A percentile compares a stretch with the other conserved stretches of the same genome.
These are phyloP conservation scores for Apteryx mantelli DNA, from an alignment of 2,113 vertebrate species.

Conservation along the genomic window DNA sequence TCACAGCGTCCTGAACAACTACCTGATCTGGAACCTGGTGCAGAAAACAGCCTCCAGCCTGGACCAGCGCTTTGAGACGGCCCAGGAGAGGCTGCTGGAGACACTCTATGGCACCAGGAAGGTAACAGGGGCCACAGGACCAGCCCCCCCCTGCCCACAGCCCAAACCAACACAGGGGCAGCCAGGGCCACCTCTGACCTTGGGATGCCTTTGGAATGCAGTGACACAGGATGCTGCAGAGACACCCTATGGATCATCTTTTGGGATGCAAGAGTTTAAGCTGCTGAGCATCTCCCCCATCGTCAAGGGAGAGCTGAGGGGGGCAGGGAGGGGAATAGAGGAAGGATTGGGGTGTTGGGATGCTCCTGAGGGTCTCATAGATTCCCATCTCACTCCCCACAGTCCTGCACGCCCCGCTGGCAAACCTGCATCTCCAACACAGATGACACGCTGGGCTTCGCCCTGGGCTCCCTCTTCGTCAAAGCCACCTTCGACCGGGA, in stretches of 20 bases:
- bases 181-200: neutral
- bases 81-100: slow-evolving; percentile 93
- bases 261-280: neutral
- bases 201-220: neutral
- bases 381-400: neutral
- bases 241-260: neutral
- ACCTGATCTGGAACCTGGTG: slow-evolving; percentile 97
- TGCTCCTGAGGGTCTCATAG: neutral
- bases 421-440: slow-evolving; percentile 98
- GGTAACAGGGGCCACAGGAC: slow-evolving; percentile 57
- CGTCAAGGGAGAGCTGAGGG: neutral
- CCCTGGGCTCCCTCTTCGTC: slow-evolving; percentile 94
- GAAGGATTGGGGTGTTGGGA: neutral
- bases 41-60: slow-evolving; percentile 92
- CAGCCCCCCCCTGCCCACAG: neutral
- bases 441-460: slow-evolving; percentile 94
- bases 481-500: slow-evolving; percentile 95
- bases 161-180: neutral
- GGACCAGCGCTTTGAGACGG: slow-evolving; percentile 94
- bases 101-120: slow-evolving; percentile 96
- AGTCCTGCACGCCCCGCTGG: slow-evolving; percentile 97
- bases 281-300: neutral
- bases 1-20: slow-evolving; percentile 91
- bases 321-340: neutral
- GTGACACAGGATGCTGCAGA: neutral